Conservation (phyloP, 2,888 invertebrate species). For the Idaea aversata region DNA sequence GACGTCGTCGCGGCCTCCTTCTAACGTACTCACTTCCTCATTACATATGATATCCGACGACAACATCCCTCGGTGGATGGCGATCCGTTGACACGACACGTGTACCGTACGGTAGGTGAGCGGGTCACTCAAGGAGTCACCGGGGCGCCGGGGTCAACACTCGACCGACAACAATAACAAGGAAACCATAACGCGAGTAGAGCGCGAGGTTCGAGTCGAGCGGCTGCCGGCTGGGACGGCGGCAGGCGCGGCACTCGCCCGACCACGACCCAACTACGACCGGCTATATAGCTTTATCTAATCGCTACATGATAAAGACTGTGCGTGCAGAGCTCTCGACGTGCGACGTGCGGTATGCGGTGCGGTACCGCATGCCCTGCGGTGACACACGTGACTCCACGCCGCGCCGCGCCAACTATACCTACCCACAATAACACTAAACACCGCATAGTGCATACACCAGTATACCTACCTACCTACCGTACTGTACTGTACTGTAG, state of each 20-base stretch:
- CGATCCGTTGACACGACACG: no score
- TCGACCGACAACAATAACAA: constrained; percentile 58
- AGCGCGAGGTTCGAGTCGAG: constrained; percentile 14
- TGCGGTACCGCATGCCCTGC: no score
- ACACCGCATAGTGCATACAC: no score
- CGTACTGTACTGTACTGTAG: no score
- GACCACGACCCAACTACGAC: constrained; percentile 22
- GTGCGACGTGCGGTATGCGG: constrained; percentile 24
- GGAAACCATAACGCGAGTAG: constrained; percentile 30
- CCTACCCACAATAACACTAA: no score
- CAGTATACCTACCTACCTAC: no score
- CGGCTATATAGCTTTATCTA: constrained; percentile 65
- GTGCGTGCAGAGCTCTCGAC: constrained; percentile 32
- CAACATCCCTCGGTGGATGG: no score
- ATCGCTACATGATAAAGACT: constrained; percentile 62
- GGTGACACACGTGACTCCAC: no score
- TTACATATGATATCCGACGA: no score
- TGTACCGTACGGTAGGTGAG: constrained; percentile 13
- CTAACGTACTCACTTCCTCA: no score
- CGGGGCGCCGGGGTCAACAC: constrained; percentile 54
- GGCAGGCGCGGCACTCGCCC: constrained; percentile 41
- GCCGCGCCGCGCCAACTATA: no score
- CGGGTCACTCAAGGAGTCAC: constrained; percentile 10
- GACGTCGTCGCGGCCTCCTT: no score
- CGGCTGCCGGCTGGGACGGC: constrained; percentile 11